These are phyloP conservation scores for Thymelicus sylvestris DNA, from an alignment of 2,888 invertebrate species.

Conservation along the genomic window DNA sequence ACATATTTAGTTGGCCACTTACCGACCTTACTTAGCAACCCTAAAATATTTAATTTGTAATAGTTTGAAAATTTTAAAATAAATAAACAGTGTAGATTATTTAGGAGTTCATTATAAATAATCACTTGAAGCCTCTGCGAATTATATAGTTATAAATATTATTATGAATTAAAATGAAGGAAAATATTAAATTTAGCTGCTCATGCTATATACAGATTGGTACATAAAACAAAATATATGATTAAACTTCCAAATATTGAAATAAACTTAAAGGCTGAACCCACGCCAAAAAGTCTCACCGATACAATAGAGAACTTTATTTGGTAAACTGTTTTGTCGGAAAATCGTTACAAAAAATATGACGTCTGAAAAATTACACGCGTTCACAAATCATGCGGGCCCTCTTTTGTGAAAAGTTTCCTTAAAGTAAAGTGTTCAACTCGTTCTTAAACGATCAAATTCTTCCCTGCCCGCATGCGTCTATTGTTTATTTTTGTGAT, in stretches of 20 bases:
- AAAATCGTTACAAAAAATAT: slow-evolving; percentile 80
- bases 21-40: neutral
- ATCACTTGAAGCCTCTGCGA: too few species aligned
- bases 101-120: too few species aligned
- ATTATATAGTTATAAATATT: too few species aligned
- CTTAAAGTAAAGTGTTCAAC: slow-evolving; percentile 73
- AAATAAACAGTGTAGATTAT: neutral
- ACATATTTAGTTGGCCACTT: neutral
- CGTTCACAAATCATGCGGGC: slow-evolving; percentile 83
- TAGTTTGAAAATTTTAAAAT: neutral
- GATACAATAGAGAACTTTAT: slow-evolving; percentile 79
- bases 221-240: slow-evolving; percentile 51
- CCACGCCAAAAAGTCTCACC: slow-evolving; percentile 73
- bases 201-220: too few species aligned
- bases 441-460: slow-evolving; percentile 70
- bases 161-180: too few species aligned
- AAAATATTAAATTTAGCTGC: too few species aligned
- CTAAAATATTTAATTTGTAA: neutral
- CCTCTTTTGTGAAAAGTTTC: slow-evolving; percentile 79
- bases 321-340: slow-evolving; percentile 60
- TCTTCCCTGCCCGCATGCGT: slow-evolving; percentile 58
- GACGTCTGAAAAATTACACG: slow-evolving; percentile 85
- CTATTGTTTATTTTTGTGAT: slow-evolving; percentile 50
- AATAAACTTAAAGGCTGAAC: slow-evolving; percentile 66
- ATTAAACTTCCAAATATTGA: slow-evolving; percentile 71